Percentiles rank a stretch among this genome's conserved stretches.
phyloP scores from a whole-genome alignment of 2,113 vertebrate genomes.

The Chaetops frenatus region DNA sequence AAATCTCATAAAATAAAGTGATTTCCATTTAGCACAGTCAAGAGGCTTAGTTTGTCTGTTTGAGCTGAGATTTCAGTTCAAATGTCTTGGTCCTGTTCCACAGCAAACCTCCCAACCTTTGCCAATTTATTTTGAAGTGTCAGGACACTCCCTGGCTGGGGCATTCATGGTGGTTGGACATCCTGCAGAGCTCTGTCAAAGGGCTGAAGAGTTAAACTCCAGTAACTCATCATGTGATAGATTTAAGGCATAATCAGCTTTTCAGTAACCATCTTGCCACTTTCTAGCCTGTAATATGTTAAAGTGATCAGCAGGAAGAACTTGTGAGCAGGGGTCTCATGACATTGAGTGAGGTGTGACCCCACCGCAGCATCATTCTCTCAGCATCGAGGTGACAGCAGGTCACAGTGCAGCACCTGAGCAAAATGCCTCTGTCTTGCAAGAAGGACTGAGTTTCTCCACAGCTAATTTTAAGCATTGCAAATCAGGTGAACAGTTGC shows the following conservation, averaged over 20 bases:
- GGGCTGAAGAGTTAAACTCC: neutral
- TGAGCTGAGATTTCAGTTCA: neutral
- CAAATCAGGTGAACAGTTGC: neutral
- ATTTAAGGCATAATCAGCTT: neutral
- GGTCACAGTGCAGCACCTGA: neutral
- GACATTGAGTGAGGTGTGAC: neutral
- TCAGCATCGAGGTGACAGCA: fast-evolving
- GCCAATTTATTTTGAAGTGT: neutral
- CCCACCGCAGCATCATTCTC: neutral
- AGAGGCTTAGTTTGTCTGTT: neutral
- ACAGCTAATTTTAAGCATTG: neutral
- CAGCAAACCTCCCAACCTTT: neutral
- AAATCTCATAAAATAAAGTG: neutral
- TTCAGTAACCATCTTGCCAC: neutral
- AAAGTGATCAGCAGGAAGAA: neutral
- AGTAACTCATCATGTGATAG: neutral
- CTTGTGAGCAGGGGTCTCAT: neutral
- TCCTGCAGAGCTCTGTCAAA: neutral
- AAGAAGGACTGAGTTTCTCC: neutral
- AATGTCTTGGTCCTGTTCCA: neutral
- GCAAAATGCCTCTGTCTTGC: neutral
- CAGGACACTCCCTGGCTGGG: neutral
- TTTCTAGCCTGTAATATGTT: neutral
- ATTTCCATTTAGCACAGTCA: neutral
- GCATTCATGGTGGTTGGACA: fast-evolving